Evolutionary conservation across 2,888 invertebrate genomes (phyloP), one percentile per base, ranked within the genome.

Genomic region (Cinara cedri): DNA sequence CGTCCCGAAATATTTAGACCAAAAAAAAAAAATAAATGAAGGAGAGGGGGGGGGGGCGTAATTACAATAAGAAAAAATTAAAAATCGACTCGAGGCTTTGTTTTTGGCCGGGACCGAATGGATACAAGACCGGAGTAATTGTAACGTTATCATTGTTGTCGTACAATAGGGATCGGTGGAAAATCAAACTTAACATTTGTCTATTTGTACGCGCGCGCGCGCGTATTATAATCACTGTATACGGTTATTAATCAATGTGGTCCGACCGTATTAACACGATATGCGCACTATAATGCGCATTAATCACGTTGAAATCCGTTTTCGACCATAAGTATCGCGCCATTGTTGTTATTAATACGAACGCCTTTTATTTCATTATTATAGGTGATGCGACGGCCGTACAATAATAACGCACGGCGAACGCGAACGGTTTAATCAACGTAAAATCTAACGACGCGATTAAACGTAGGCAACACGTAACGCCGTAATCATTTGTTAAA

Each of bases 381-480:
- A 26, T 4, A 13, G 44, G 11, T 16, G 54, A 46, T 57, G 72
- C 34, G 19, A 21, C 26, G 11, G 9, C 6, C 1, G 24, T 42
- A 65, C 16, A 46, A 46, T 46, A 16, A n/a, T 34, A 34, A 34
- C 6, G 6, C 6, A 63, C n/a, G n/a, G 34, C 34, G 42, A 49
- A 16, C 49, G 49, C 46, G 19, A 19, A 72, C 72, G 72, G 60
- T 74, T 74, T 74, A 74, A 74, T 74, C 74, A 63, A 54, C 24
- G 63, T 63, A 54, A 74, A 74, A 74, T 34, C 74, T 42, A 63
- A 74, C 21, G 42, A n/a, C 16, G 49, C 51, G 57, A 71, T 71
- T 57, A 44, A 57, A 57, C 71, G 57, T 21, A 34, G 34, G 34
- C 6, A 34, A 55, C 55, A 21, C 21, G 21, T 55, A 57, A 6